A percentile compares a stretch with the other conserved stretches of the same genome.
Evolutionary conservation across 2,113 vertebrate genomes (phyloP).

Genomic region (Camelus bactrianus): DNA sequence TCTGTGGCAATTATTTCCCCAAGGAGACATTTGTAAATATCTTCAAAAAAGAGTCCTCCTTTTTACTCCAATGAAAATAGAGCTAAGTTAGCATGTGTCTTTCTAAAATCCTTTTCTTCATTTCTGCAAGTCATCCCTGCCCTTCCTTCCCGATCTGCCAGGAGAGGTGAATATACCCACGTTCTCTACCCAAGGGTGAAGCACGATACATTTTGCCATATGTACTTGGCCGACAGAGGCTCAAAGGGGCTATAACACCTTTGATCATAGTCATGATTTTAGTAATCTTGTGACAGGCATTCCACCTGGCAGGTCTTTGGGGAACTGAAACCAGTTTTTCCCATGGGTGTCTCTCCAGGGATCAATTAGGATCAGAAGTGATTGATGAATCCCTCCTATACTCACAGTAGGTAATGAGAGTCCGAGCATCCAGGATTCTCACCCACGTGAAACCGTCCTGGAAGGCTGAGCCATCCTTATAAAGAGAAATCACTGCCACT

Average conservation of each 20-base stretch:
- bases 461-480: not conserved
- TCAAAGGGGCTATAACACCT: not conserved
- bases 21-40: conserved; percentile 16
- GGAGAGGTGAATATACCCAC: fast-evolving
- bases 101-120: conserved; percentile 1
- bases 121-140: not conserved
- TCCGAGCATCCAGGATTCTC: not conserved
- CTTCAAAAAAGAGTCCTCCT: not conserved
- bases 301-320: not conserved
- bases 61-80: not conserved
- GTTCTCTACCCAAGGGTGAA: not conserved
- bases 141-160: not conserved
- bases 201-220: not conserved
- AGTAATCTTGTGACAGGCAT: not conserved
- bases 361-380: not conserved
- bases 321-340: not conserved
- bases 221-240: not conserved
- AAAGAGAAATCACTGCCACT: not conserved
- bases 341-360: not conserved
- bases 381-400: not conserved
- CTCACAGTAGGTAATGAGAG: fast-evolving
- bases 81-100: not conserved
- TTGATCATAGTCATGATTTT: not conserved
- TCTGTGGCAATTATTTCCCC: not conserved
- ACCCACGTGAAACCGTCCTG: fast-evolving